phyloP scores from a whole-genome alignment of 2,797 vertebrate genomes.

The Arnoldichthys spilopterus region DNA sequence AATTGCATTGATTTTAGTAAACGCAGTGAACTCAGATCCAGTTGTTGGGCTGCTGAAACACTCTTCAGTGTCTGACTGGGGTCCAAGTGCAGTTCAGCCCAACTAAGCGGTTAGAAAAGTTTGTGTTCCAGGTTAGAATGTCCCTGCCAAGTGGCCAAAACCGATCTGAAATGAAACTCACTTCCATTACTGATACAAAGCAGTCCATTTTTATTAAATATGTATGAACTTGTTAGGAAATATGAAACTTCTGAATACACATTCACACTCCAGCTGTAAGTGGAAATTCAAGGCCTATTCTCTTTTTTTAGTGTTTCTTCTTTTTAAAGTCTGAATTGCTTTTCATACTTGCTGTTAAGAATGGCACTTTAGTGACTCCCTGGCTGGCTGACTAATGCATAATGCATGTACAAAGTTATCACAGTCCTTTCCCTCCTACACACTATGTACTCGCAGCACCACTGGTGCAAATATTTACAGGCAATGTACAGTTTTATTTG shows the following conservation, averaged over 20 bases:
- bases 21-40: background rate
- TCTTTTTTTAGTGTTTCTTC: slow-evolving; percentile 22
- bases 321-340: slow-evolving; percentile 16
- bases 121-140: background rate
- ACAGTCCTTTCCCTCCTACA: slow-evolving; percentile 42
- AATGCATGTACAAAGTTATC: slow-evolving; percentile 55
- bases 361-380: slow-evolving; percentile 68
- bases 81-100: background rate
- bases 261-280: slow-evolving; percentile 51
- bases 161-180: slow-evolving; percentile 37
- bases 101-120: background rate
- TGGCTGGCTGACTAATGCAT: slow-evolving; percentile 60
- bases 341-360: slow-evolving; percentile 42
- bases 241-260: slow-evolving; percentile 54
- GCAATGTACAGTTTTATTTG: slow-evolving; percentile 61
- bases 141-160: background rate
- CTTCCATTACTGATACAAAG: slow-evolving; percentile 57
- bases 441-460: slow-evolving; percentile 55
- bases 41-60: background rate
- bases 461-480: slow-evolving; percentile 67
- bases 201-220: slow-evolving; percentile 67
- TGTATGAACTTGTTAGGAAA: slow-evolving; percentile 59
- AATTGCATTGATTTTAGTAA: background rate
- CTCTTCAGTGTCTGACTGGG: background rate
- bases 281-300: slow-evolving; percentile 42